Evolutionary conservation across 2,797 vertebrate genomes (phyloP), one percentile per base, ranked within the genome.

Genomic region (Pantherophis vulpinus): DNA sequence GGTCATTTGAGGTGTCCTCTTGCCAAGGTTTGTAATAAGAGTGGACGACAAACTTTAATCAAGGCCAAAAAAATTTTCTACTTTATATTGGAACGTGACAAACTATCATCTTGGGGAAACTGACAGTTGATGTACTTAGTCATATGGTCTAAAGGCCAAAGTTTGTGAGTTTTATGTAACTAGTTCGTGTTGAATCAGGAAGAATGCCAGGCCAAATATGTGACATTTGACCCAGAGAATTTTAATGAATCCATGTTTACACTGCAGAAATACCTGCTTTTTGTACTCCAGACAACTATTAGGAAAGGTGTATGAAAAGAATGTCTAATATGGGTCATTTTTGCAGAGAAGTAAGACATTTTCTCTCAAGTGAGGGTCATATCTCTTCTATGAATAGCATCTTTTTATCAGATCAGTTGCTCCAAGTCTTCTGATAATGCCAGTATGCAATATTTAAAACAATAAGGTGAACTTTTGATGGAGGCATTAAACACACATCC

Each of bases 121-220:
- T 79, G 74, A 79, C 18, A 79, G 37, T 42, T 42, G 74, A 42
- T 79, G 37, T 25, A 23, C 20, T 79, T 42, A 79, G 90, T 1
- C 54, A 27, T 20, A 2, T 87, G 83, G 18, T 87, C 6, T 4
- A 16, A 14, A 90, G 61, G 8, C 4, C 29, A 11, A 86, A 59
- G 42, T n/a, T 18, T n/a, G 16, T 0, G 0, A 92, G 60, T 2
- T 6, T n/a, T 16, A 42, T 56, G 14, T 2, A 0, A 1, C 51
- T 88, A 60, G n/a, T 66, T 55, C 37, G 12, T 32, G 29, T 25
- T 59, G 54, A 25, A 25, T 63, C 59, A 56, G 66, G 63, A 93
- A 91, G 27, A 54, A 88, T 59, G 61, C 86, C 63, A 74, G 63
- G 63, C 13, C 83, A 37, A 37, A 47, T 32, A 11, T 37, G 3